Evolutionary conservation across 1,140 invertebrate genomes (phyloP).

Genomic region (Drosophila subpulchrella): DNA sequence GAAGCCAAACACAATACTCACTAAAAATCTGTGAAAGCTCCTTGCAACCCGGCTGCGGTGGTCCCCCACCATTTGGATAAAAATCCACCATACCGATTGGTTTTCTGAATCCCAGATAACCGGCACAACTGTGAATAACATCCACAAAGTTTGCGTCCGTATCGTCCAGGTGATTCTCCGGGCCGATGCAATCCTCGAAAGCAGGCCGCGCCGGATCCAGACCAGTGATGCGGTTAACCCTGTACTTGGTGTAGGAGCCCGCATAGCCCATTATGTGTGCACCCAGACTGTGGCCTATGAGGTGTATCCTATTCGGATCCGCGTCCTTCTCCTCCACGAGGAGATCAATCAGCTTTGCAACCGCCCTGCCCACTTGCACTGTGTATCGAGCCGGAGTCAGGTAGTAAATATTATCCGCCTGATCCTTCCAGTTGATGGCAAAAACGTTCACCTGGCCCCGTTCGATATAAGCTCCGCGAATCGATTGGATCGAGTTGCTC

Average conservation of each 20-base stretch:
- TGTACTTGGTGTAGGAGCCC: constrained; percentile 86
- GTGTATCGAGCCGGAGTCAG: constrained; percentile 88
- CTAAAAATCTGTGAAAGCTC: constrained; percentile 86
- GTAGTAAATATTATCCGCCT: constrained; percentile 88
- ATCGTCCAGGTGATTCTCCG: constrained; percentile 86
- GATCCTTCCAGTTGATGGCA: constrained; percentile 88
- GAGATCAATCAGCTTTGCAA: constrained; percentile 87
- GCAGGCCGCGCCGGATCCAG: constrained; percentile 91
- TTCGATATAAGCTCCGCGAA: constrained; percentile 85
- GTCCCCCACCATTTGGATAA: constrained; percentile 91
- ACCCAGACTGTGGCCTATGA: constrained; percentile 94
- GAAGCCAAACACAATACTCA: constrained; percentile 55
- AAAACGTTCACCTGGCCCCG: constrained; percentile 88
- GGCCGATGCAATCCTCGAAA: constrained; percentile 87
- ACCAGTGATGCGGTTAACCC: constrained; percentile 88
- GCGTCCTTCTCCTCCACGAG: constrained; percentile 86
- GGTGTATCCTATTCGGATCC: constrained; percentile 86
- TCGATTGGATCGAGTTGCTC: constrained; percentile 73
- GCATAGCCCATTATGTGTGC: constrained; percentile 95
- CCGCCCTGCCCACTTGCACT: constrained; percentile 87
- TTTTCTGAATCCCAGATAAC: constrained; percentile 87
- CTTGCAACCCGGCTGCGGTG: constrained; percentile 90
- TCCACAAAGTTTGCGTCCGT: constrained; percentile 91
- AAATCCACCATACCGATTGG: constrained; percentile 91
- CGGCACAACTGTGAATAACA: constrained; percentile 90